Base-by-base conservation (phyloP, 2,888 invertebrate species). In the Microchrysa polita region DNA sequence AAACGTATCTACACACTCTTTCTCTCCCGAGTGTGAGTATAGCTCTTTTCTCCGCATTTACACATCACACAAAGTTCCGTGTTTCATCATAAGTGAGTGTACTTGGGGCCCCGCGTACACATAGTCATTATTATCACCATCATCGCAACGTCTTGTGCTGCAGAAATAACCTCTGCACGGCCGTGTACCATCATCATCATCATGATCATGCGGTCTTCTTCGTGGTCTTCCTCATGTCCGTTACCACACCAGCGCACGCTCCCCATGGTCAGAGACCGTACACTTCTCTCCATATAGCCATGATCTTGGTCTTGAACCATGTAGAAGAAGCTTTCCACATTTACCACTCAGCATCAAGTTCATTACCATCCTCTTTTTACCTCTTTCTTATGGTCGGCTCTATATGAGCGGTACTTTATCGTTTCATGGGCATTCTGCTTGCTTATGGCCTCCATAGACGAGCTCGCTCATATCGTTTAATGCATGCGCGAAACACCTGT, bases 321-420 rank as follows among this genome's bases (percentile, higher is more conserved):
- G 22, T 65, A n/a, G n/a, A n/a, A n/a, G n/a, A 65, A 65, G 65
- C 65, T 65, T 65, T 65, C 65, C 22, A 23, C 65, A 48, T 65
- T 65, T 65, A n/a, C 65, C 48, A 65, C 48, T 65, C 65, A 53
- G 69, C 74, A 74, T 67, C 73, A 72, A 76, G 76, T 76, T 76
- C 76, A 73, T 74, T 76, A 76, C 76, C 76, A 74, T 74, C 76
- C 73, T 74, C 67, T 59, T 53, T 57, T 34, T 34, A 34, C 42
- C 27, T 53, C 53, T 53, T 67, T 34, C 57, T n/a, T n/a, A 34
- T 34, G 7, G 55, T 20, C 53, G 12, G 18, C 34, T 65, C 61
- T 22, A 22, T 48, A n/a, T n/a, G n/a, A n/a, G n/a, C n/a, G 67
- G 76, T 67, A 74, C 74, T 74, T 74, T 76, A 76, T 76, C 55